Evolutionary conservation across 2,888 invertebrate genomes (phyloP), one percentile per base, ranked within the genome.

Genomic region (Ypsolopha scabrella): DNA sequence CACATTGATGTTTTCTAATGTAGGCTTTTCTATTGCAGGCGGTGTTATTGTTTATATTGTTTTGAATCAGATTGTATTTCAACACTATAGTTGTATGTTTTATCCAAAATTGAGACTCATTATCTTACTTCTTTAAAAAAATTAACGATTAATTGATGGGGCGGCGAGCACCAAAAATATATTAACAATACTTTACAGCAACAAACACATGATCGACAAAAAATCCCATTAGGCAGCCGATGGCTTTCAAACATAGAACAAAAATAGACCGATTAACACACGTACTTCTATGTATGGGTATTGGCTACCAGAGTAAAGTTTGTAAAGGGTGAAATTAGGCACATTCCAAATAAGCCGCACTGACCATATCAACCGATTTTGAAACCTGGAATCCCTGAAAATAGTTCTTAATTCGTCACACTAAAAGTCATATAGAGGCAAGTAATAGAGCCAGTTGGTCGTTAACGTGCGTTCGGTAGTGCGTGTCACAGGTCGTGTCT

Each of bases 401-500:
- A 24, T 24, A 24, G 24, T 3, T 24, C 24, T 24, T 24, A 24
- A 24, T 24, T 24, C 24, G 24, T 24, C 24, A 24, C 24, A 24
- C 2, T 24, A 24, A 24, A 24, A 24, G 24, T 24, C 47, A 52
- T 50, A 43, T 50, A 43, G 39, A 35, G 4, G 24, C 24, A 24
- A 24, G 2, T 24, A 3, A 24, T 24, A 4, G 2, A 48, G 55
- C 53, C 52, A 56, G 54, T 48, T 38, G 24, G 24, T 24, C 24
- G 24, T 24, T 24, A 24, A 24, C 65, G 59, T 66, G 70, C 72
- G 70, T 82, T 83, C 83, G 76, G 86, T 85, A 85, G 85, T 85
- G 75, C 76, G 75, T 82, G 85, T 83, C 86, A 83, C 75, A 83
- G 85, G 85, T 83, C 81, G 74, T 73, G 79, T 78, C 77, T 72